phyloP scores from a whole-genome alignment of 2,113 vertebrate species.

The Notothenia rossii region DNA sequence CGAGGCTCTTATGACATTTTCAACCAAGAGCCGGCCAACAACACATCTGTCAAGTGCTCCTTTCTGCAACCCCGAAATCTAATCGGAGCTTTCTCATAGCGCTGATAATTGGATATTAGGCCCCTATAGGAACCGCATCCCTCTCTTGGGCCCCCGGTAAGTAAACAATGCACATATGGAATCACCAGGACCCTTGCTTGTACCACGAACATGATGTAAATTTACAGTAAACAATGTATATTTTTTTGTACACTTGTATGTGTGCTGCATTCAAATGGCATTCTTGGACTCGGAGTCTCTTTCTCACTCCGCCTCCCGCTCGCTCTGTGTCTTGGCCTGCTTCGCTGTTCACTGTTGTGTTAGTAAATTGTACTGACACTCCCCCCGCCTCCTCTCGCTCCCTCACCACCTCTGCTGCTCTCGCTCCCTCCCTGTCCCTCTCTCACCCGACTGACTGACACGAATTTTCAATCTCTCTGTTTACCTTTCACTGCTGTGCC shows the following conservation, averaged over 20 bases:
- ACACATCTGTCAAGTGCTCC: conserved; percentile 71
- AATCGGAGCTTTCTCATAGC: conserved; percentile 68
- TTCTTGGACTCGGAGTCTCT: conserved; percentile 63
- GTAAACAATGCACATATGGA: conserved; percentile 44
- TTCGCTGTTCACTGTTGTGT: conserved; percentile 86
- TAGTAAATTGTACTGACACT: conserved; percentile 87
- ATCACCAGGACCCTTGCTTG: conserved; percentile 14
- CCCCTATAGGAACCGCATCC: conserved; percentile 36
- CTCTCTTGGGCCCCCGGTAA: conserved; percentile 41
- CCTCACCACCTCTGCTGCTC: conserved; percentile 63
- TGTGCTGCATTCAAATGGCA: conserved; percentile 57
- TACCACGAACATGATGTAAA: conserved; percentile 26
- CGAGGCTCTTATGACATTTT: conserved; percentile 72
- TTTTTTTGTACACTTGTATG: conserved; percentile 29
- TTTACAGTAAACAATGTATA: conserved; percentile 38
- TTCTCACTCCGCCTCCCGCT: conserved; percentile 57
- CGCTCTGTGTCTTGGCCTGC: conserved; percentile 74
- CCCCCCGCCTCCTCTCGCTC: conserved; percentile 65
- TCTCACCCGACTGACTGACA: conserved; percentile 87
- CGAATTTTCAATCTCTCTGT: conserved; percentile 88
- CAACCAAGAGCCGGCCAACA: conserved; percentile 57
- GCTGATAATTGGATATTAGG: conserved; percentile 68
- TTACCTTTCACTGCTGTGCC: conserved; percentile 88
- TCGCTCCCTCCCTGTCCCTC: conserved; percentile 68
- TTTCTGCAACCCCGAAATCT: conserved; percentile 68